phyloP scores from a whole-genome alignment of 2,888 invertebrate genomes.

The Autographa pulchrina region DNA sequence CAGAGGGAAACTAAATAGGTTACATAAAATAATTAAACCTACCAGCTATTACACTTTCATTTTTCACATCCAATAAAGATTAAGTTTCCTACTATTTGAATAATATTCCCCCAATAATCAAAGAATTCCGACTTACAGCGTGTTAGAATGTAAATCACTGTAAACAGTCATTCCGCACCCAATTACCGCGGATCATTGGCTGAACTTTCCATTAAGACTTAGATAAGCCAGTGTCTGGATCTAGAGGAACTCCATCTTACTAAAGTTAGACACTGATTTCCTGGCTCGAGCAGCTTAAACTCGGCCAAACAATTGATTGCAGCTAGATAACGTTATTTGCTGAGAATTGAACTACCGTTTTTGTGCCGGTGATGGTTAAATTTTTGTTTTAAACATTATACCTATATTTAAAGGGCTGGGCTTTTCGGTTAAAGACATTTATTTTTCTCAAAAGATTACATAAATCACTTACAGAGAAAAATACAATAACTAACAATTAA shows the following conservation, averaged over 20 bases:
- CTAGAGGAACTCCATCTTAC: constrained; percentile 4
- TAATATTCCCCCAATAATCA: background rate
- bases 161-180: background rate
- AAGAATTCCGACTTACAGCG: background rate
- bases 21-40: too few species aligned
- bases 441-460: too few species aligned
- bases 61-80: too few species aligned
- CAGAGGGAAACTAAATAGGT: too few species aligned
- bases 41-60: too few species aligned
- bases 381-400: too few species aligned
- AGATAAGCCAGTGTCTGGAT: constrained; percentile 18
- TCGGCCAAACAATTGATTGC: constrained; percentile 9
- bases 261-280: constrained; percentile 8
- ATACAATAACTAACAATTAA: too few species aligned
- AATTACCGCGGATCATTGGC: constrained; percentile 31
- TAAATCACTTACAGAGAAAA: too few species aligned
- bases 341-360: background rate
- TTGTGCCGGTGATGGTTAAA: background rate
- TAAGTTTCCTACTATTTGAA: background rate
- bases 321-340: background rate
- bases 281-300: background rate
- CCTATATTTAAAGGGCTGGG: too few species aligned
- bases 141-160: background rate
- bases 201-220: constrained; percentile 22
- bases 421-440: too few species aligned